phyloP scores from a whole-genome alignment of 2,888 invertebrate genomes.

The Troglohyphantes excavatus region DNA sequence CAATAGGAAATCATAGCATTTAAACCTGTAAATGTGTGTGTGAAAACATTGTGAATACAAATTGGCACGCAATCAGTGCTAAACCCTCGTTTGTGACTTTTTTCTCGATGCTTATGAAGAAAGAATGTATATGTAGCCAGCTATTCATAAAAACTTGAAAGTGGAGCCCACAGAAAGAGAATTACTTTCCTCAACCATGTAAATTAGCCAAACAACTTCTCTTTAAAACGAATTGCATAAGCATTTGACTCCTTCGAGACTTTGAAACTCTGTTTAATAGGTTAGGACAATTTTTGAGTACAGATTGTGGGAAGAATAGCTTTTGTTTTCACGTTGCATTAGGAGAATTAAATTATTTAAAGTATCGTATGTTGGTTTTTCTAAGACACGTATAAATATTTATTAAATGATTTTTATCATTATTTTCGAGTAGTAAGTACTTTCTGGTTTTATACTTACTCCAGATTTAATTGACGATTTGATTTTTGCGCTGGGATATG shows the following conservation, averaged over 20 bases:
- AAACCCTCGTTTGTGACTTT: background rate
- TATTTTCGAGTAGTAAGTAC: background rate
- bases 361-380: background rate
- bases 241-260: background rate
- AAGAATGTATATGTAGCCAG: too few species aligned
- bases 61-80: background rate
- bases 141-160: background rate
- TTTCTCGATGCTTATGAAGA: background rate
- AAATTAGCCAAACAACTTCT: slow-evolving; percentile 41
- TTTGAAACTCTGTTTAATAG: slow-evolving; percentile 19
- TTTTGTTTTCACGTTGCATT: background rate
- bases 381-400: slow-evolving; percentile 9
- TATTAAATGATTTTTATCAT: slow-evolving; percentile 3
- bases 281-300: background rate
- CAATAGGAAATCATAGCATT: too few species aligned
- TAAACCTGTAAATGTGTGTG: too few species aligned
- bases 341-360: background rate
- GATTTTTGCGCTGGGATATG: background rate
- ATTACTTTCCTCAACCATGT: slow-evolving; percentile 34
- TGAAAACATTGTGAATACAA: background rate
- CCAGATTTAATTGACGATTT: background rate
- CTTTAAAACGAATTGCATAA: slow-evolving; percentile 6
- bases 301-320: background rate
- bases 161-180: slow-evolving; percentile 9
- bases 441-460: background rate